A percentile compares a stretch with the other conserved stretches of the same genome.
phyloP scores from a whole-genome alignment of 2,113 vertebrate genomes.

The Brachyistius frenatus region DNA sequence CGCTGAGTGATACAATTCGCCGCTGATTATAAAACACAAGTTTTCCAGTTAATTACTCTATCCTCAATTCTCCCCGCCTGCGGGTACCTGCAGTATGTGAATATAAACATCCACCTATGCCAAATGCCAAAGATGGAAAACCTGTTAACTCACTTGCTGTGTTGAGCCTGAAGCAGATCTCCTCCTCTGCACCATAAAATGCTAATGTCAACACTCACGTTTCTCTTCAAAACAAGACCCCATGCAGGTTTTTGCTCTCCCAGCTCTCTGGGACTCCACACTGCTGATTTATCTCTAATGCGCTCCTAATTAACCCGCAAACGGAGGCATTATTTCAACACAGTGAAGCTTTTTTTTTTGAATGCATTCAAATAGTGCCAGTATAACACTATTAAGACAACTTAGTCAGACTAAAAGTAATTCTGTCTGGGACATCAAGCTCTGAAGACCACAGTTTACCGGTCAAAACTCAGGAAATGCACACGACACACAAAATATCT shows the following conservation, averaged over 20 bases:
- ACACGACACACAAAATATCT: too few species aligned
- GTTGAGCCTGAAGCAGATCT: conserved; percentile 7
- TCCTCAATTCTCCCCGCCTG: not conserved
- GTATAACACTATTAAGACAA: conserved; percentile 7
- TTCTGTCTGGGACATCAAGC: not conserved
- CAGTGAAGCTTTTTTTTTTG: conserved; percentile 13
- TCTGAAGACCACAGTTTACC: not conserved
- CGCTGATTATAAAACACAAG: too few species aligned
- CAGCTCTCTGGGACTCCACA: conserved; percentile 13
- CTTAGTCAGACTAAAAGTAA: conserved; percentile 23
- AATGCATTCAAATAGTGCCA: conserved; percentile 28
- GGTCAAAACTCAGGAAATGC: not conserved
- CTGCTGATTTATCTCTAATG: conserved; percentile 51
- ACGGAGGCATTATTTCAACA: conserved; percentile 40
- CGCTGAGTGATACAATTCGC: not conserved
- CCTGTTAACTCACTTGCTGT: conserved; percentile 15
- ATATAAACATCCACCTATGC: not conserved
- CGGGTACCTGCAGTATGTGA: not conserved
- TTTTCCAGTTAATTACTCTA: not conserved
- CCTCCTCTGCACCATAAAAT: not conserved
- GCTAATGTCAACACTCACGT: conserved; percentile 44
- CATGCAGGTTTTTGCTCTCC: conserved; percentile 11
- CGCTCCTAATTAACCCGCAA: conserved; percentile 60
- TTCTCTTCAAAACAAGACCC: conserved; percentile 30
- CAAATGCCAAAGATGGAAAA: conserved; percentile 39